Conservation (phyloP, 2,113 vertebrate species). For the Nothocercus nigrocapillus region DNA sequence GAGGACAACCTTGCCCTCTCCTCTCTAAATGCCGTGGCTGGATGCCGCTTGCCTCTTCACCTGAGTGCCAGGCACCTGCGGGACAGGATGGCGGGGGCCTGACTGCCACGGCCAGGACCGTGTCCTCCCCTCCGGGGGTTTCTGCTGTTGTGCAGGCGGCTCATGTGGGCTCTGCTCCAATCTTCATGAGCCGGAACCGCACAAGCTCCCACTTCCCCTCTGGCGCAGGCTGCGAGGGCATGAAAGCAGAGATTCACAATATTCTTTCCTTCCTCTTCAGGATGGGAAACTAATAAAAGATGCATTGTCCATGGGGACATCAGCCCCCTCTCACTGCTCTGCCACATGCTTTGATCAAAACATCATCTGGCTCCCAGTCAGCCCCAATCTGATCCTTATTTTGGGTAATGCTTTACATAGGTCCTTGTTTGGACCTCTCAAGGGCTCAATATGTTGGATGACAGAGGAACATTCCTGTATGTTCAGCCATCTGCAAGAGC, state of each 20-base stretch:
- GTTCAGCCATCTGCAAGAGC: neutral
- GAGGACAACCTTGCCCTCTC: neutral
- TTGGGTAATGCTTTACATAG: neutral
- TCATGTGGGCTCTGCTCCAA: slow-evolving; percentile 39
- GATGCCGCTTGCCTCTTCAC: neutral
- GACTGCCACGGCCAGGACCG: neutral
- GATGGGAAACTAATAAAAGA: slow-evolving; percentile 23
- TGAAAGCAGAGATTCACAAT: slow-evolving; percentile 50
- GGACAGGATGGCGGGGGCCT: neutral
- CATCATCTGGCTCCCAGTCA: neutral
- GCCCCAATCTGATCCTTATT: neutral
- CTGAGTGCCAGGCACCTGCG: neutral
- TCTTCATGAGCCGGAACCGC: neutral
- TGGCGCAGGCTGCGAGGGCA: neutral
- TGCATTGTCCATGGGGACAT: neutral
- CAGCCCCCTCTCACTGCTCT: neutral
- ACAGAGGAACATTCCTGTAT: neutral
- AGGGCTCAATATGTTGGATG: neutral
- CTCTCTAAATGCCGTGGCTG: neutral
- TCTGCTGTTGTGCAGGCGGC: neutral
- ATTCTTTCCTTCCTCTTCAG: neutral
- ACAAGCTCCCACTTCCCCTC: neutral
- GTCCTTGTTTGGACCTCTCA: neutral
- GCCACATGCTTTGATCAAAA: neutral
- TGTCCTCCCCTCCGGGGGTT: neutral